Conservation (phyloP, 1,140 invertebrate species). For the Solen grandis region DNA sequence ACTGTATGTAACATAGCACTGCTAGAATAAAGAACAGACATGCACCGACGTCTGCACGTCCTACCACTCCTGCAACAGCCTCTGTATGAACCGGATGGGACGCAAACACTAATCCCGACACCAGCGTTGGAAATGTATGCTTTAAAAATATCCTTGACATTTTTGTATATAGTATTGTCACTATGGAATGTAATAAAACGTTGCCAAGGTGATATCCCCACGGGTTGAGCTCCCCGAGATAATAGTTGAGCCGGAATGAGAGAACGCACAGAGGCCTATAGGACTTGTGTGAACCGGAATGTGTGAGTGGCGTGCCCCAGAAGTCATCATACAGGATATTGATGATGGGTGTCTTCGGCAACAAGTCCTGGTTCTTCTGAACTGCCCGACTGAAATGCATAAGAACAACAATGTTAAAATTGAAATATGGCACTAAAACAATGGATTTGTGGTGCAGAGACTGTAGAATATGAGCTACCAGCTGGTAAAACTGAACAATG, state of each 20-base stretch:
- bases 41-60: slow-evolving; percentile 91
- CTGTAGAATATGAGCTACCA: too few relatives aligned
- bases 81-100: slow-evolving; percentile 85
- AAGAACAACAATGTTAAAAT: too few relatives aligned
- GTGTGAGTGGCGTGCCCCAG: slow-evolving; percentile 98
- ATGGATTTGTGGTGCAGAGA: too few relatives aligned
- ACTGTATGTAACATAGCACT: slow-evolving; percentile 85
- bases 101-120: slow-evolving; percentile 81
- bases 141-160: slow-evolving; percentile 64
- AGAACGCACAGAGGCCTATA: slow-evolving; percentile 96
- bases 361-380: slow-evolving; percentile 95
- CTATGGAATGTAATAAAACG: slow-evolving; percentile 80
- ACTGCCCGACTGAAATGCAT: slow-evolving; percentile 85
- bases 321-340: slow-evolving; percentile 98
- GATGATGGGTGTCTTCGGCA: slow-evolving; percentile 92
- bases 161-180: slow-evolving; percentile 78
- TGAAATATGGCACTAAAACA: too few relatives aligned
- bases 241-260: slow-evolving; percentile 93
- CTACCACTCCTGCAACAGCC: slow-evolving; percentile 87
- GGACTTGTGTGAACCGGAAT: slow-evolving; percentile 95
- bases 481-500: too few relatives aligned
- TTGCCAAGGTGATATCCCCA: slow-evolving; percentile 82
- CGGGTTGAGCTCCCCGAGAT: slow-evolving; percentile 79
- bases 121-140: slow-evolving; percentile 83
- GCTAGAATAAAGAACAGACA: slow-evolving; percentile 91